Percentiles rank a stretch among this genome's conserved stretches.
Evolutionary conservation across 2,888 invertebrate genomes (phyloP).

Genomic region (Neoascia interrupta): DNA sequence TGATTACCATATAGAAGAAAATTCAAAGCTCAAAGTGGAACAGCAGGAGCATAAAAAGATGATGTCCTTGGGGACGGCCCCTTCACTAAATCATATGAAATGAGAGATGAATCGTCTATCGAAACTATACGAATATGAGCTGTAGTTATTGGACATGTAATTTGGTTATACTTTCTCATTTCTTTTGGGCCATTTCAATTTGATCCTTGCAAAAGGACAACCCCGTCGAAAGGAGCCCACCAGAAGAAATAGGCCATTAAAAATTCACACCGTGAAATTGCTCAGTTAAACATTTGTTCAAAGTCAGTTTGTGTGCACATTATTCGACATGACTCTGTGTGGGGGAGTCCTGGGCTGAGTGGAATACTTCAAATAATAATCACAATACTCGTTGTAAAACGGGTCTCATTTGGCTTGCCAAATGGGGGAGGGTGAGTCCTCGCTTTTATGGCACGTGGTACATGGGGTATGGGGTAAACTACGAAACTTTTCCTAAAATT

Average conservation of each 20-base stretch:
- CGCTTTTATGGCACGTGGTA: conserved; percentile 21
- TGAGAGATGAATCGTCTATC: not conserved
- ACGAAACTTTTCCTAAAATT: conserved; percentile 65
- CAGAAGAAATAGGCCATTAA: conserved; percentile 40
- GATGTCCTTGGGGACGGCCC: conserved; percentile 58
- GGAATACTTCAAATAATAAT: conserved; percentile 54
- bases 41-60: too few species aligned
- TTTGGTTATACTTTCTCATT: conserved; percentile 20
- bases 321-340: not conserved
- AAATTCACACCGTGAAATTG: conserved; percentile 68
- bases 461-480: conserved; percentile 37
- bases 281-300: conserved; percentile 65
- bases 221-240: not conserved
- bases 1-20: too few species aligned
- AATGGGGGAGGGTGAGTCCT: conserved; percentile 1
- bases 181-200: conserved; percentile 31
- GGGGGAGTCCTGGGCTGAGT: not conserved
- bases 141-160: conserved; percentile 3
- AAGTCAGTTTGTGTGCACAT: conserved; percentile 55
- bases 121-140: conserved; percentile 24
- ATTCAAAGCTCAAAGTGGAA: too few species aligned
- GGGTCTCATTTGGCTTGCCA: conserved; percentile 13
- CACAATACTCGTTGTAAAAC: conserved; percentile 31
- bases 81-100: conserved; percentile 14
- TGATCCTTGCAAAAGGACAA: conserved; percentile 35